These are phyloP conservation scores for Ormyrus nitidulus DNA, from an alignment of 2,888 invertebrate species.

Conservation along the genomic window DNA sequence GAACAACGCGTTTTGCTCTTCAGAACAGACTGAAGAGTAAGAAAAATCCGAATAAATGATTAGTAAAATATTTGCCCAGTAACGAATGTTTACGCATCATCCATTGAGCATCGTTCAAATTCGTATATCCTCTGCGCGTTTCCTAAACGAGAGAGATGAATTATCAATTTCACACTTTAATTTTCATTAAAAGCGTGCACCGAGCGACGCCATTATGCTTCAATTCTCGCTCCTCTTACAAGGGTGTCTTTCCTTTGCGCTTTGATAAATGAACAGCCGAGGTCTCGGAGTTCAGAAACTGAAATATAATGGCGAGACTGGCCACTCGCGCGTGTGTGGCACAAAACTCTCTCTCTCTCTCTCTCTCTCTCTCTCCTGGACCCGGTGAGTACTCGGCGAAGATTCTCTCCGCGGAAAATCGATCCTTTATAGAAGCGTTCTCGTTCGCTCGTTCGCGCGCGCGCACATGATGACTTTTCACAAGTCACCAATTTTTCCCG, in stretches of 20 bases:
- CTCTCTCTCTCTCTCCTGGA: not conserved
- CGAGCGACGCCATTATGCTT: conserved; percentile 29
- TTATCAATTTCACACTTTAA: conserved; percentile 51
- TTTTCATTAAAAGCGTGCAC: conserved; percentile 45
- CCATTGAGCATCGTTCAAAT: too few species aligned
- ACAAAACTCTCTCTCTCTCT: conserved; percentile 4
- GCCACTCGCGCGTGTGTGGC: not conserved
- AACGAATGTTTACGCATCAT: too few species aligned
- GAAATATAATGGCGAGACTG: not conserved
- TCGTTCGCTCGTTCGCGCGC: not conserved
- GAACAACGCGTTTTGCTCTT: too few species aligned
- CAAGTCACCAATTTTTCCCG: conserved; percentile 52
- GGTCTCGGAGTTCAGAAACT: not conserved
- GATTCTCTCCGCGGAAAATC: conserved; percentile 51
- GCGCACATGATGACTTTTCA: conserved; percentile 49
- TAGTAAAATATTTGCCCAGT: too few species aligned
- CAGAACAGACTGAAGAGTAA: too few species aligned
- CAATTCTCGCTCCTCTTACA: conserved; percentile 48
- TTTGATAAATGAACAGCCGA: conserved; percentile 52
- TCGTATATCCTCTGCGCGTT: not conserved
- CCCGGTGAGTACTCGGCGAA: not conserved
- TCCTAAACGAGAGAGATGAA: conserved; percentile 16
- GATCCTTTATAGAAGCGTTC: conserved; percentile 37
- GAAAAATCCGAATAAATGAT: too few species aligned
- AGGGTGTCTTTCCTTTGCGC: conserved; percentile 28